Conservation (phyloP, 1,140 invertebrate species). For the Aradophagus sp. region DNA sequence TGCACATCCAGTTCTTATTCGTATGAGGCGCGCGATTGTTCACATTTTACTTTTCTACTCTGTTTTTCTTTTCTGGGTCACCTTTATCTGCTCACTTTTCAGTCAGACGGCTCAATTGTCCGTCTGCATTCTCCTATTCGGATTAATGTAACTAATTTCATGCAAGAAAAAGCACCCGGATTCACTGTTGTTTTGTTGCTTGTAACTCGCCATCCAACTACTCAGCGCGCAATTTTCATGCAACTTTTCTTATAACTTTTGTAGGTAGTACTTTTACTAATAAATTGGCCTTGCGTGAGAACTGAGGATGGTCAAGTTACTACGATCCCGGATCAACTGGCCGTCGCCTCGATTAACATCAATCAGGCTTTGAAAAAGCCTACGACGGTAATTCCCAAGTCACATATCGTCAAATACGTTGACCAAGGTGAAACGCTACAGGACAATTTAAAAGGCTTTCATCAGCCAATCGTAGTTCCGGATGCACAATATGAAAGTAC, state of each 20-base stretch:
- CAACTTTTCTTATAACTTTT: constrained; percentile 34
- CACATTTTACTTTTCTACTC: constrained; percentile 71
- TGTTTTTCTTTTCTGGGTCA: constrained; percentile 70
- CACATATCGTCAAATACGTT: constrained; percentile 44
- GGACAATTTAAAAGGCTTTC: constrained; percentile 68
- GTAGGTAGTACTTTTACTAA: constrained; percentile 66
- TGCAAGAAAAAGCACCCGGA: constrained; percentile 35
- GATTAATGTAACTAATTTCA: constrained; percentile 47
- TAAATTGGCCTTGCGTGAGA: constrained; percentile 63
- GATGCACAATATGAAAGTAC: constrained; percentile 28
- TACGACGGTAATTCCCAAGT: neutral
- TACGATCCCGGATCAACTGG: constrained; percentile 65
- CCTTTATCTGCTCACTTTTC: constrained; percentile 61
- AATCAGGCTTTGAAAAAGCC: constrained; percentile 44
- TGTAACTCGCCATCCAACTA: constrained; percentile 2
- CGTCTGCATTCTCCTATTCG: constrained; percentile 25
- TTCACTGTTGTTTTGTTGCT: constrained; percentile 43
- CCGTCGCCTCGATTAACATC: constrained; percentile 62
- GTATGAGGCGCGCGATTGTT: constrained; percentile 56
- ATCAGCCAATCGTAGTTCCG: constrained; percentile 62
- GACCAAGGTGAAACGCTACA: too few relatives aligned
- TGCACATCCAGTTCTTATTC: constrained; percentile 72
- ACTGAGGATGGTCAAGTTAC: constrained; percentile 40
- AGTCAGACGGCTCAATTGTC: constrained; percentile 51
- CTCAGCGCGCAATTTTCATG: constrained; percentile 6